Conservation (phyloP, 2,888 invertebrate genomes). For the Leptinotarsa peninsularis region DNA sequence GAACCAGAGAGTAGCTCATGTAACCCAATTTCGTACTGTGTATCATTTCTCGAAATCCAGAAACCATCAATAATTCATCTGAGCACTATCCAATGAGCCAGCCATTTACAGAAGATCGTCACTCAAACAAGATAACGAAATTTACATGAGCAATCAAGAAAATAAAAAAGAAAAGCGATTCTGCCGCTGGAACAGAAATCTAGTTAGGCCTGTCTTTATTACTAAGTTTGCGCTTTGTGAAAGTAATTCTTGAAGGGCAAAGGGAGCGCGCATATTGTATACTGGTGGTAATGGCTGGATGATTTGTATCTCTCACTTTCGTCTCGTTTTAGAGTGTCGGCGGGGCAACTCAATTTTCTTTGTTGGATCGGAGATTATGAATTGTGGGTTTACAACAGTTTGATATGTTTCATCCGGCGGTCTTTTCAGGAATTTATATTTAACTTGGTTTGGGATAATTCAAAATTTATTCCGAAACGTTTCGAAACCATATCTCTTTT, state of each 20-base stretch:
- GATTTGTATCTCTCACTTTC: slow-evolving; percentile 42
- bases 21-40: no score
- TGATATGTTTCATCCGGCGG: slow-evolving; percentile 4
- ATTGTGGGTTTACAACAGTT: slow-evolving; percentile 12
- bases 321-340: slow-evolving; percentile 23
- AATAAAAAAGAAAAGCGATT: slow-evolving; percentile 32
- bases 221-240: slow-evolving; percentile 32
- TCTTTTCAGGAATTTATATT: neutral
- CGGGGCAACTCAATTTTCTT: slow-evolving; percentile 16
- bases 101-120: neutral
- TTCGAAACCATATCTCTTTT: no score
- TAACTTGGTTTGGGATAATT: neutral
- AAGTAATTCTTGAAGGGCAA: slow-evolving; percentile 30
- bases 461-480: no score
- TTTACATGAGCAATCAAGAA: slow-evolving; percentile 25
- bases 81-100: neutral
- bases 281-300: slow-evolving; percentile 34
- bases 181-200: slow-evolving; percentile 32
- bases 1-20: no score
- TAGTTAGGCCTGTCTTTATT: slow-evolving; percentile 39
- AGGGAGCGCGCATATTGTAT: slow-evolving; percentile 20
- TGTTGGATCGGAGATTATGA: slow-evolving; percentile 1
- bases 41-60: neutral
- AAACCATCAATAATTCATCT: neutral
- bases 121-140: slow-evolving; percentile 6